Base-by-base conservation (phyloP, 2,888 invertebrate species). In the Thymelicus sylvestris region DNA sequence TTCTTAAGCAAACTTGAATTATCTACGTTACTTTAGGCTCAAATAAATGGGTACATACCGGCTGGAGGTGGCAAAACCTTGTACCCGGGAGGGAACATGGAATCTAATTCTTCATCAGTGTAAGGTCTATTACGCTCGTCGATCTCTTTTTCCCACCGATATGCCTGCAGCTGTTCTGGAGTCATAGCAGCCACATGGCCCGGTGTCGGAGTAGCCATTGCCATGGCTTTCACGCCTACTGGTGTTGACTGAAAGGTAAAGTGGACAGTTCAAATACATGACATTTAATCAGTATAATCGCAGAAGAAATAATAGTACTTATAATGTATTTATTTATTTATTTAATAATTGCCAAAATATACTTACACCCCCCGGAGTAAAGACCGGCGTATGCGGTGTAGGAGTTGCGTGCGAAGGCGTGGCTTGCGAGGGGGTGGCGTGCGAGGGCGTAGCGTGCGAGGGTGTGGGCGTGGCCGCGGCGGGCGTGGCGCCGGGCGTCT, bases 131-230 rank as follows among this genome's bases (percentile, higher is more conserved):
- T 99, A 72, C 99, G 95, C 87, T 99, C 99, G 83, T 99, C 99
- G 73, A 99, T 99, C 92, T 99, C 99, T 81, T 98, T 96, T 90
- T 99, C 99, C 99, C 99, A 99, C 41, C 99, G 96, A 87, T 98
- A 99, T 0, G 99, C 98, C 90, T 99, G 99, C 75, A 99, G 93
- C 88, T 99, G 99, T 88, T 99, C 99, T 0, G 99, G 99, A 0
- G 99, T 99, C 99, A 99, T 99, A 13, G 98, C 97, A 74, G 99
- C 97, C 74, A 99, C 94, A 82, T 99, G 99, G 19, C 98, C 97
- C 0, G 99, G 99, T 0, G 99, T 98, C 0, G 99, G 99, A 0
- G 99, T 99, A 2, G 98, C 98, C 97, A 99, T 97, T 0, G 97
- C 98, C 99, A 99, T 99, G 0, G 99, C 99, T 88, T 99, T 99